phyloP scores from a whole-genome alignment of 2,113 vertebrate species.

The Aegypius monachus region DNA sequence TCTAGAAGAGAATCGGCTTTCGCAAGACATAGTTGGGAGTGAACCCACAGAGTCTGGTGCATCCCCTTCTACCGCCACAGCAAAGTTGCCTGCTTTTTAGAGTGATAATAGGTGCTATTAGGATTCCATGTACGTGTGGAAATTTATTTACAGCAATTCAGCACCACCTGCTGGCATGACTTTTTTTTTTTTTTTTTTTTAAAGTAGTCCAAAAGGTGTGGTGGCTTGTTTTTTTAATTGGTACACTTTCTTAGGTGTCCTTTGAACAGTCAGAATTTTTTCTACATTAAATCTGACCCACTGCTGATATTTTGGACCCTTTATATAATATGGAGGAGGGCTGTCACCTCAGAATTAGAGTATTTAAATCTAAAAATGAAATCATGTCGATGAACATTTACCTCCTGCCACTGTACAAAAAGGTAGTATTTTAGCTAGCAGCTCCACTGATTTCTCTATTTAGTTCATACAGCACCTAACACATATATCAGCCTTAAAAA shows the following conservation, averaged over 20 bases:
- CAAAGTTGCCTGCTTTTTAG: neutral
- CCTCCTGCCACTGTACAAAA: neutral
- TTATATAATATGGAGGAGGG: neutral
- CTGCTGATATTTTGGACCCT: neutral
- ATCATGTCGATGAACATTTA: neutral
- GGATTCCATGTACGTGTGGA: neutral
- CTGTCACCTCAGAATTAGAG: neutral
- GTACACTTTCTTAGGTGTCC: neutral
- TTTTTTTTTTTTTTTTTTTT: neutral
- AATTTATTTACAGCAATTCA: neutral
- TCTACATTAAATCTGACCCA: neutral
- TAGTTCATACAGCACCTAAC: neutral
- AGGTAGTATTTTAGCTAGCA: neutral
- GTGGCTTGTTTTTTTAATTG: neutral
- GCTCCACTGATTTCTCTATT: neutral
- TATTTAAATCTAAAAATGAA: neutral
- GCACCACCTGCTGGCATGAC: conserved; percentile 39
- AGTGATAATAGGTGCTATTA: accelerated
- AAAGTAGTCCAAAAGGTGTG: neutral
- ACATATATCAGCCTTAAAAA: neutral
- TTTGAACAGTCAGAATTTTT: neutral
- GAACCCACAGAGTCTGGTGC: neutral
- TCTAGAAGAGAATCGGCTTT: neutral
- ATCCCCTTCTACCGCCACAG: accelerated
- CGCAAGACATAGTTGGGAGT: accelerated